Evolutionary conservation across 2,797 vertebrate genomes (phyloP), one percentile per base, ranked within the genome.

Genomic region (Micromesistius poutassou): DNA sequence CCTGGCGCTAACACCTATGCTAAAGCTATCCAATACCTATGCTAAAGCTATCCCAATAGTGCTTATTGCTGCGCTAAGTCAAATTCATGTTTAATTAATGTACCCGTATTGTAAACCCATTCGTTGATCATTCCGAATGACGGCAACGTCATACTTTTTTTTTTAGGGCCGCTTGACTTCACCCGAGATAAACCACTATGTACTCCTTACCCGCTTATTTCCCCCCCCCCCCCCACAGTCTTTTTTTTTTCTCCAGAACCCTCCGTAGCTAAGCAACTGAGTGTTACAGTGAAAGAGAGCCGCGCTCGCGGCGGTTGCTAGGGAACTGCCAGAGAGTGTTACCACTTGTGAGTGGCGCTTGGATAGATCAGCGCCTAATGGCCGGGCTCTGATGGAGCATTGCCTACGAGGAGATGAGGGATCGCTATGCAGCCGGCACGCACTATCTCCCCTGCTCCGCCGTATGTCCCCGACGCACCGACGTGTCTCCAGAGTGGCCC

Each of bases 241-340:
- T 13, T 42, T 42, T 13, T 42, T 42, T 42, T 42, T 16, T 14
- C 4, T 42, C 40, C 33, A 33, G 33, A 71, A 82, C 92, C 88
- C 88, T 91, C 90, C 88, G 94, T 95, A 95, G 89, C 95, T 93
- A 92, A 94, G 95, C 94, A 95, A 95, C 95, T 93, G 92, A 91
- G 90, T 86, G 90, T 90, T 93, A 94, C 91, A 92, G 92, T 90
- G 88, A 90, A 90, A 88, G 87, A 88, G 89, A 92, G 88, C 90
- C 85, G 88, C 62, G 90, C 93, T 93, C 88, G 90, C 85, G 90
- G 92, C 89, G 87, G 95, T 95, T 95, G 94, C 95, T 95, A 95
- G 93, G 95, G 91, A 95, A 95, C 94, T 93, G 92, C 91, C 83
- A 81, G 90, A 90, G 91, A 94, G 93, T 91, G 93, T 92, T 94